These are phyloP conservation scores for Ciona savignyi DNA, from an alignment of 23 tunicate species.

Conservation along the genomic window DNA sequence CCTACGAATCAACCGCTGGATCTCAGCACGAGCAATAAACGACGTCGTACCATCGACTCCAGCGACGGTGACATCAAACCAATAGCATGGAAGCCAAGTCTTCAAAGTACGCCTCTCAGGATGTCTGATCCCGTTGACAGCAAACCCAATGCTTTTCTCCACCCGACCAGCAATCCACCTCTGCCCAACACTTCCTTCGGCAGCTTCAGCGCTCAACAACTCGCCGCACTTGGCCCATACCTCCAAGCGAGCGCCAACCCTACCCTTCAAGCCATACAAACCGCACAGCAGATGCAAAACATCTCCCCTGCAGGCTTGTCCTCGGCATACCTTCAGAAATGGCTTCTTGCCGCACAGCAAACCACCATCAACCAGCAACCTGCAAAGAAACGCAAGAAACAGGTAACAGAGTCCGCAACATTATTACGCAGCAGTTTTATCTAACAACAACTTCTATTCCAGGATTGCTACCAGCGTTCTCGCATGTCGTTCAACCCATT, in stretches of 20 bases:
- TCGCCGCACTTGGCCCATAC: conserved; percentile 29
- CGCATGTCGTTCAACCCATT: too few relatives aligned
- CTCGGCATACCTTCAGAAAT: conserved; percentile 33
- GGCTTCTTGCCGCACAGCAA: conserved; percentile 43
- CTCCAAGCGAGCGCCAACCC: conserved; percentile 10
- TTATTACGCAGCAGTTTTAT: too few relatives aligned
- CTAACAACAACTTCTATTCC: too few relatives aligned
- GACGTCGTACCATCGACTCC: neutral
- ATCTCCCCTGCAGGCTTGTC: neutral
- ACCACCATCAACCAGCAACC: conserved; percentile 11
- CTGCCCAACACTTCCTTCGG: neutral
- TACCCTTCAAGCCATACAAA: neutral
- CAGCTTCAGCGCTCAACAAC: conserved; percentile 24
- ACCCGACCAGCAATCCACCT: conserved; percentile 9
- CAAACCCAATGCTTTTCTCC: neutral
- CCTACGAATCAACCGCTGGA: conserved; percentile 35
- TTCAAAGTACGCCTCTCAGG: conserved; percentile 5
- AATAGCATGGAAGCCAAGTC: conserved; percentile 2
- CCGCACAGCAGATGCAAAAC: conserved; percentile 5
- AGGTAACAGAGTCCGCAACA: too few relatives aligned
- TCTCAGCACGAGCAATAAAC: conserved; percentile 25
- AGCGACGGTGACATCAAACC: neutral
- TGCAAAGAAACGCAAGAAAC: conserved; percentile 18
- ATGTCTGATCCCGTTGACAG: conserved; percentile 2
- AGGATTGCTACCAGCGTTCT: too few relatives aligned